These are phyloP conservation scores for Tachyglossus aculeatus DNA, from an alignment of 2,797 vertebrate genomes.

Conservation along the genomic window DNA sequence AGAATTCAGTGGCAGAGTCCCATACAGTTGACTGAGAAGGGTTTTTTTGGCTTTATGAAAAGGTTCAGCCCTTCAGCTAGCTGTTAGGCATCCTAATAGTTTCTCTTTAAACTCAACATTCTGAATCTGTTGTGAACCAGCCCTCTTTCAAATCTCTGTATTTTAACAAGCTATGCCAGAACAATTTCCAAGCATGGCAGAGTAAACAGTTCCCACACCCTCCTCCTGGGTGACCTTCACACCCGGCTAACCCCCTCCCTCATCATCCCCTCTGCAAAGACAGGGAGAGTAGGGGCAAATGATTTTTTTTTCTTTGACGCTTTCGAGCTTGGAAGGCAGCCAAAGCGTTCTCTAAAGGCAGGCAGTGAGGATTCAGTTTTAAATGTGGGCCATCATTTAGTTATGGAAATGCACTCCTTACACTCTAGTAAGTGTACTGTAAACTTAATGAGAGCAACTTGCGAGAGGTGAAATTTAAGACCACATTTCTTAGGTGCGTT, in stretches of 20 bases:
- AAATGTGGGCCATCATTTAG: constrained; percentile 57
- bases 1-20: no score
- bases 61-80: no score
- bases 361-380: constrained; percentile 37
- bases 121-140: no score
- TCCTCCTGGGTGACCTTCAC: constrained; percentile 18
- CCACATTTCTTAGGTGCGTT: neutral
- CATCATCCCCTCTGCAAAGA: neutral
- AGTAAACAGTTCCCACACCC: constrained; percentile 24
- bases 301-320: constrained; percentile 54
- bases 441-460: constrained; percentile 13
- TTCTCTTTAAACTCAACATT: no score
- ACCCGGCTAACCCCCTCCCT: neutral
- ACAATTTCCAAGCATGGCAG: constrained; percentile 3
- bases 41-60: no score
- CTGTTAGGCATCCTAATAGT: no score
- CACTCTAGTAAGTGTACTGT: constrained; percentile 1
- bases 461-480: neutral
- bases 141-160: no score
- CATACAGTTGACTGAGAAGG: no score
- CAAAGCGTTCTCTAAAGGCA: constrained; percentile 28
- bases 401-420: constrained; percentile 44
- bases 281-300: constrained; percentile 58
- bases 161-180: constrained; percentile 39
- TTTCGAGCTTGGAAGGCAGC: constrained; percentile 57